Conservation (phyloP, 92 coral and sea anemone species). For the Blastomussa wellsi region DNA sequence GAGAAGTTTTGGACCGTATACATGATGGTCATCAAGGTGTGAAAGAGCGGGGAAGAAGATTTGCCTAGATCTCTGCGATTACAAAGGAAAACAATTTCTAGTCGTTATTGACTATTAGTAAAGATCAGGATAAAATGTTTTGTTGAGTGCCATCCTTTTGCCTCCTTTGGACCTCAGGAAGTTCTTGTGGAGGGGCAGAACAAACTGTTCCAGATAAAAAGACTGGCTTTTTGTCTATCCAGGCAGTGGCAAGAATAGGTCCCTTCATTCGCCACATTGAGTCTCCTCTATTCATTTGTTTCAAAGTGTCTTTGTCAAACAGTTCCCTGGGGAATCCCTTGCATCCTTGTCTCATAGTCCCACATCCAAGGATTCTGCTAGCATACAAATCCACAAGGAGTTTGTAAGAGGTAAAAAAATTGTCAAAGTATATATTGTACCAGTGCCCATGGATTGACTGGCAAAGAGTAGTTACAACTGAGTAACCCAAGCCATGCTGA, state of each 20-base stretch:
- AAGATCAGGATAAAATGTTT: constrained; percentile 38
- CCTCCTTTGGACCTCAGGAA: constrained; percentile 24
- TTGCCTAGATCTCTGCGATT: background rate
- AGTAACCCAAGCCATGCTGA: no score
- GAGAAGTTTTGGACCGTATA: background rate
- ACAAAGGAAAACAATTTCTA: background rate
- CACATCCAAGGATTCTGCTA: constrained; percentile 27
- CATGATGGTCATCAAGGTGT: background rate
- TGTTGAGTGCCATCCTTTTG: constrained; percentile 27
- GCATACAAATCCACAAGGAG: constrained; percentile 9
- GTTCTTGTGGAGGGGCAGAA: background rate
- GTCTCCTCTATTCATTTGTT: background rate
- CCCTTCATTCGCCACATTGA: constrained; percentile 10
- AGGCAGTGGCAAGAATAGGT: background rate
- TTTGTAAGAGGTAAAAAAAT: constrained; percentile 30
- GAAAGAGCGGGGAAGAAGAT: constrained; percentile 7
- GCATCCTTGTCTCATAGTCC: constrained; percentile 30
- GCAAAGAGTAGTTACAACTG: no score
- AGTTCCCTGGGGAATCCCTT: constrained; percentile 18
- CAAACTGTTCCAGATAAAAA: constrained; percentile 3
- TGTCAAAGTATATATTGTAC: no score
- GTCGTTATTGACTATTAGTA: constrained; percentile 49
- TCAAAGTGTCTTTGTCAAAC: constrained; percentile 3
- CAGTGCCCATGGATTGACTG: no score
- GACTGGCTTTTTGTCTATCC: constrained; percentile 27